phyloP scores from a whole-genome alignment of 2,888 invertebrate species.

The Chaetoderma sp. region DNA sequence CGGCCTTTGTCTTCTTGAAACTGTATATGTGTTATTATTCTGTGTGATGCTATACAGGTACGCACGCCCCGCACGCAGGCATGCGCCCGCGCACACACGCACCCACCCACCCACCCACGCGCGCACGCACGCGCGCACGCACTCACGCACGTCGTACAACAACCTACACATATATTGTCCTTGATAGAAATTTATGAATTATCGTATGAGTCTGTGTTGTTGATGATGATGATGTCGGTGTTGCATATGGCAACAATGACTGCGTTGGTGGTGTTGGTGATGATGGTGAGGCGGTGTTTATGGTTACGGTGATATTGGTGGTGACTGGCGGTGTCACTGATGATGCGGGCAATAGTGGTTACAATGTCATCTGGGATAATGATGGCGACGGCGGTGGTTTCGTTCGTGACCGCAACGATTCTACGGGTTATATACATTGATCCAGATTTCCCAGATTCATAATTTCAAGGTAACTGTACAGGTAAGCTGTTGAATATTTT shows the following conservation, averaged over 20 bases:
- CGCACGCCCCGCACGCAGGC: not conserved
- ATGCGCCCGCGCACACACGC: too few species aligned
- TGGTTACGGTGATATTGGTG: not conserved
- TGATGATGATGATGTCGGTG: not conserved
- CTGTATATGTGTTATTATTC: not conserved
- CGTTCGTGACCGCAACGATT: not conserved
- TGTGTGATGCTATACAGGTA: not conserved
- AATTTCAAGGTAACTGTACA: too few species aligned
- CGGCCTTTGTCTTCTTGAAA: not conserved
- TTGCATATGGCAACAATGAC: not conserved
- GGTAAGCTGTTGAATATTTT: too few species aligned
- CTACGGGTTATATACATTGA: too few species aligned
- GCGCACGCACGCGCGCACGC: too few species aligned
- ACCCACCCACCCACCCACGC: too few species aligned
- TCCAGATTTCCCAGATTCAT: too few species aligned
- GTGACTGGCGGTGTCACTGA: not conserved
- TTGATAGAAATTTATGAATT: not conserved
- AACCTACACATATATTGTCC: not conserved
- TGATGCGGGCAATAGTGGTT: not conserved
- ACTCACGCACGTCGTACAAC: not conserved
- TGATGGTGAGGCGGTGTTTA: not conserved
- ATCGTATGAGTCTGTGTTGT: not conserved
- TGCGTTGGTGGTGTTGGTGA: not conserved
- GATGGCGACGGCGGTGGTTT: not conserved
- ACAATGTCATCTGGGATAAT: not conserved